Base-by-base conservation (phyloP, 2,113 vertebrate genomes). In the Excalfactoria chinensis region DNA sequence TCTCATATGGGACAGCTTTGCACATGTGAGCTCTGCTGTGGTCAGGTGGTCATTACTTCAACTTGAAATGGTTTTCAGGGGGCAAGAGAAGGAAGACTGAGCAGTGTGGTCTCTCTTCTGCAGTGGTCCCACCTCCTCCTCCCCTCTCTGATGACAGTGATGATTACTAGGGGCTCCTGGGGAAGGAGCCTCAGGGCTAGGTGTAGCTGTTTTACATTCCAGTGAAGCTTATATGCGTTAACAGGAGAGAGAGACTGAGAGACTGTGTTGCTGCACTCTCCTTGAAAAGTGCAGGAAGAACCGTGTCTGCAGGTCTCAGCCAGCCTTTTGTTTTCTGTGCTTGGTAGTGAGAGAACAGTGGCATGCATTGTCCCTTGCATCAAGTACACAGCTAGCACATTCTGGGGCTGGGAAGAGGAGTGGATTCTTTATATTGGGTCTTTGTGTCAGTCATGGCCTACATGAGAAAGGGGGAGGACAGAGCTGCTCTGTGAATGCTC, bases 251-350 rank as follows among this genome's bases (percentile, higher is more conserved):
- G 25, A 9, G 69, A 83, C 23, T 0, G 3, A 22, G 46, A 51
- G 34, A n/a, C 55, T n/a, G 8, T 68, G 71, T 75, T 92, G 59
- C 87, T 85, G 63, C 75, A 48, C 63, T 73, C 16, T 23, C 25
- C 64, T 84, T 26, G 9, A 41, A 70, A 89, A 70, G 74, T 44
- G 49, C 35, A 87, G 67, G 82, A 78, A 26, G n/a, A 89, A 64
- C 9, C 30, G 71, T 46, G 69, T 10, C 11, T 79, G 0, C 1
- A n/a, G 30, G 3, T 55, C 63, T 83, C 59, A 49, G 49, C 26
- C 55, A 88, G 68, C 71, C 51, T 88, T 73, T 95, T 91, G 68
- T 93, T 88, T 40, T 55, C 25, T 77, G 41, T 69, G n/a, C n/a
- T 28, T 2, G 44, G 44, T 70, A 34, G 41, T 59, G 67, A 91